Evolutionary conservation across 2,888 invertebrate species (phyloP), one percentile per base, ranked within the genome.

Genomic region (Tenthredo notha): DNA sequence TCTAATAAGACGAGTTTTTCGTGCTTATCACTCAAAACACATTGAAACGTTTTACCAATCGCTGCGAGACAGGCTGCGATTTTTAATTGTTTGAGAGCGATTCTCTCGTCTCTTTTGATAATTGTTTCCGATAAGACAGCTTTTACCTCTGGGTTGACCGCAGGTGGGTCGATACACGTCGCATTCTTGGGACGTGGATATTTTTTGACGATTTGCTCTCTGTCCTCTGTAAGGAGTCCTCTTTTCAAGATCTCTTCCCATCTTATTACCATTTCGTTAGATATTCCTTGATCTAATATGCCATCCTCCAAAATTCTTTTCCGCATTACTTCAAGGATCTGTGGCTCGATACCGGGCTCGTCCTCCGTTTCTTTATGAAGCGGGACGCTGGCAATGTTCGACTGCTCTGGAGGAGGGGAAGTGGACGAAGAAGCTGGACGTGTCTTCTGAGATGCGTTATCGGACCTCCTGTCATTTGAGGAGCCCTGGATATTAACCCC

Each of bases 401-500:
- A 18, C 6, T 50, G 50, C 18, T 50, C 6, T 18, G 50, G 50
- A 18, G 50, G 50, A 18, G 50, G 50, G 18, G 50, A 5, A 50
- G 33, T 33, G 33, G 18, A 18, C 0, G 50, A 18, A 50, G 18
- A 9, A 18, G 18, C 50, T 50, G 6, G 18, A 18, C 50, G 50
- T 50, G 18, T 50, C 50, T 18, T 6, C 50, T 4, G 50, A 18
- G 18, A 5, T 18, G 5, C 50, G 10, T 86, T 85, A 5, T 87
- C 74, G 33, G 10, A 10, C 40, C 40, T 2, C 10, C 2, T 10
- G 18, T 6, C 18, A 18, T 50, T 50, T 18, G 50, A 50, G 1
- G 18, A 18, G 50, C 50, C 50, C 0, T 0, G 50, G 47, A 47
- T 47, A 47, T 15, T 47, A 47, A 47, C 47, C 47, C 15, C 47